Base-by-base conservation (phyloP, 2,113 vertebrate species). In the Oreotrochilus melanogaster region DNA sequence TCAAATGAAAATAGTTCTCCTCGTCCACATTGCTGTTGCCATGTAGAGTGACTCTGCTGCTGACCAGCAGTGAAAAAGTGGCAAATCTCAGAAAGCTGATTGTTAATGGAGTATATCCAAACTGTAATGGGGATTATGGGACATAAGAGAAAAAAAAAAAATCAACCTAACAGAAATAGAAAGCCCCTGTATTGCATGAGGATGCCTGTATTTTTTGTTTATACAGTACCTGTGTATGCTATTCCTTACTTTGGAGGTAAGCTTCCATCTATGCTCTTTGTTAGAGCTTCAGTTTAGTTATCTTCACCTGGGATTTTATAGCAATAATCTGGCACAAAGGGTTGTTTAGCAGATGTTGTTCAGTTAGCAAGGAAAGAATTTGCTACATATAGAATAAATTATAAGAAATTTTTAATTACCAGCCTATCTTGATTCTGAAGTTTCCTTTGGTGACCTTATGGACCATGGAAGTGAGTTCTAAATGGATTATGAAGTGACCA, bases 331-430 rank as follows among this genome's bases (percentile, higher is more conserved):
- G 85, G 81, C 23, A 70, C 3, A 8, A 73, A 72, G 62, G 22
- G 64, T 95, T 87, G 50, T 72, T 86, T 90, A 93, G 94, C 79
- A 92, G 73, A 39, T 16, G 62, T 78, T 1, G 67, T 79, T 95
- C 64, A 87, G 56, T 93, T 94, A 96, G 89, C 66, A 95, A 79
- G 61, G 56, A 80, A 97, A 96, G 33, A 5, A 31, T 53, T 47
- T n/a, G 24, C 69, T 93, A 66, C 70, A 35, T 67, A 73, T 66
- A 90, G 87, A 73, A 93, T 60, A 60, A 84, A 75, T 7, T 7
- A 47, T 39, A 76, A 70, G 42, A 14, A 87, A 54, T 53, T 76
- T 27, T 82, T 81, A 88, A 64, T 89, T 94, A 79, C 16, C 84
- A 76, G 62, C 57, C 23, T 45, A 7, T 56, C 50, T 81, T 4